Base-by-base conservation (phyloP, 2,797 vertebrate genomes). In the Halcyon smyrnensis region DNA sequence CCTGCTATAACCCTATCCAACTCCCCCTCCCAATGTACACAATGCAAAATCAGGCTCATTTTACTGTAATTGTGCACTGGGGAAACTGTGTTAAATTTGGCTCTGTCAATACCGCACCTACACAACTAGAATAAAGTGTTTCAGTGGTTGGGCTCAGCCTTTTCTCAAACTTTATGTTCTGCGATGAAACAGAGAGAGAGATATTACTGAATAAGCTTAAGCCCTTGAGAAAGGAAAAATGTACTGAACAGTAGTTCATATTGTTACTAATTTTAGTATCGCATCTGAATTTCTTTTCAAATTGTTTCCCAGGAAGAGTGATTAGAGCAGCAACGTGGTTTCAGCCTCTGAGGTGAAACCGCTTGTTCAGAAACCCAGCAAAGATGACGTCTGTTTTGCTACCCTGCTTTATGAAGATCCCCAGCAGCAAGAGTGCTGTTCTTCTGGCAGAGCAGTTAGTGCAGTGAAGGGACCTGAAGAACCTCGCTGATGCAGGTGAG, bases 31-130 rank as follows among this genome's bases (percentile, higher is more conserved):
- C 13, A 8, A 41, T 12, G 48, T 48, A 81, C 36, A 48, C 36
- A 62, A 28, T 1, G 9, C 36, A 84, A 89, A 91, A 90, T 67
- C 78, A 77, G 75, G 17, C 41, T 76, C 1, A 0, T 74, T 78
- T 90, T 89, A 57, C 78, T 93, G 74, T 70, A 86, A 56, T 77
- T 76, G 25, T 53, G 83, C 50, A 65, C 27, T 4, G 48, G 76
- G 51, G 71, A 71, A 93, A 60, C 51, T 87, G 57, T 78, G 50
- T 83, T 90, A 93, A 86, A 90, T 95, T 84, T 92, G 75, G 34
- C 41, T 90, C 56, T 80, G 69, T 76, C 80, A 77, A 53, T 87
- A 71, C 45, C 5, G 6, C 74, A 77, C 56, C 83, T 87, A 89
- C 75, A 86, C 70, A 86, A 60, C 28, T 9, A 70, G 59, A 70